Evolutionary conservation across 92 coral and sea anemone species (phyloP), one percentile per base, ranked within the genome.

Genomic region (Epizoanthus ramosus): DNA sequence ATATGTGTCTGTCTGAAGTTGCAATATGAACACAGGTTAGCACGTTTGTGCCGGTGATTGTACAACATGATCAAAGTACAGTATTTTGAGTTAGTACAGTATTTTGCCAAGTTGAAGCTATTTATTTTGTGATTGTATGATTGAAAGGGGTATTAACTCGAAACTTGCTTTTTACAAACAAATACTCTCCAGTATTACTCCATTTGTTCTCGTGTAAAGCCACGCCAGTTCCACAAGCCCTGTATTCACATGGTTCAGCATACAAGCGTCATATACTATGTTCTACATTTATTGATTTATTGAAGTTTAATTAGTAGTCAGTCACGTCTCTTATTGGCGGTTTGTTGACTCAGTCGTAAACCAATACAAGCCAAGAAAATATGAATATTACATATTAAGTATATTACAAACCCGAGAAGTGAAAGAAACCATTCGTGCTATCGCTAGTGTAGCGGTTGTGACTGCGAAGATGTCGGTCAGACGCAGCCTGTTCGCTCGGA

Each of bases 401-500:
- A n/a, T n/a, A n/a, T 8, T 9, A 6, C 33, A 24, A 52, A 9
- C 16, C 63, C 4, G 33, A 23, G 58, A 12, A 77, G 58, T 10
- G 47, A 60, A 15, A 58, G 81, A 75, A 59, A 35, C 18, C 31
- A 35, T 28, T 57, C 21, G 61, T 39, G 57, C 2, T 13, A 5
- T 31, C 13, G 61, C 25, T 41, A 18, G 79, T 31, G 45, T 50
- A 9, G 43, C 35, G 22, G 68, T 37, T 10, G 15, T 19, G 53
- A 8, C n/a, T 37, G n/a, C 15, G 22, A 59, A 0, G 53, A 77
- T 77, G 82, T 19, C 69, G 6, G 59, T 57, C 52, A 77, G 63
- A 77, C 82, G 71, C 13, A 77, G 52, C 8, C 25, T 61, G 47
- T 77, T 77, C 57, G 82, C 82, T 22, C 82, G 82, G 31, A 77